Conservation (phyloP, 2,888 invertebrate genomes). For the Polymixis lichenea region DNA sequence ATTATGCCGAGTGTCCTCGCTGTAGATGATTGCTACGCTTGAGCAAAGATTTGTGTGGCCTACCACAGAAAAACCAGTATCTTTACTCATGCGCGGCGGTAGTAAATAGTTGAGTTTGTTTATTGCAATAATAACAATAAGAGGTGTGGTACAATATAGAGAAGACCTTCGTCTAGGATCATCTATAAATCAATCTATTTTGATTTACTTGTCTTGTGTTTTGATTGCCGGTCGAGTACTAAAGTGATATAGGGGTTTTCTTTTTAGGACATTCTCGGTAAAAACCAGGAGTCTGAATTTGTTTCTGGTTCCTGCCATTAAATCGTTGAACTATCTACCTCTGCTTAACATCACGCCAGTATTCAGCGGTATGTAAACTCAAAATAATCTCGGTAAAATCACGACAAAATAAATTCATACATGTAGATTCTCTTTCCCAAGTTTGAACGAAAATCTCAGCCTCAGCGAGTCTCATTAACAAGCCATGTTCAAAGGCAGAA, state of each 20-base stretch:
- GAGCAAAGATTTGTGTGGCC: slow-evolving; percentile 7
- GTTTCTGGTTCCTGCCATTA: not conserved
- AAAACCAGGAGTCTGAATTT: no score
- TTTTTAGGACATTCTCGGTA: no score
- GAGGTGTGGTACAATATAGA: not conserved
- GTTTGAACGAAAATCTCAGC: slow-evolving; percentile 25
- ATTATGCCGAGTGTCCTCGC: not conserved
- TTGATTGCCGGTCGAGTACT: no score
- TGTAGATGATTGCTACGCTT: slow-evolving; percentile 2
- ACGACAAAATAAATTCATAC: not conserved
- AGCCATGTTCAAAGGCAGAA: slow-evolving; percentile 39
- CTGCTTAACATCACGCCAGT: no score
- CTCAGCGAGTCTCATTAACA: slow-evolving; percentile 24
- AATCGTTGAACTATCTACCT: no score
- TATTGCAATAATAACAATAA: not conserved
- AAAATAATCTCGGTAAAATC: not conserved
- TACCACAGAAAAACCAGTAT: not conserved
- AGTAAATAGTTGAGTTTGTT: slow-evolving; percentile 4
- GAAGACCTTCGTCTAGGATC: not conserved
- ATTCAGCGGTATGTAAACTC: no score
- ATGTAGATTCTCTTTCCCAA: not conserved
- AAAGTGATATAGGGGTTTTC: no score
- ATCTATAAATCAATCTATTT: not conserved
- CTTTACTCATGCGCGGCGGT: not conserved
- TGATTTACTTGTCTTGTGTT: not conserved